Conservation (phyloP, 2,797 vertebrate species). For the Phyllotis vaccarum region DNA sequence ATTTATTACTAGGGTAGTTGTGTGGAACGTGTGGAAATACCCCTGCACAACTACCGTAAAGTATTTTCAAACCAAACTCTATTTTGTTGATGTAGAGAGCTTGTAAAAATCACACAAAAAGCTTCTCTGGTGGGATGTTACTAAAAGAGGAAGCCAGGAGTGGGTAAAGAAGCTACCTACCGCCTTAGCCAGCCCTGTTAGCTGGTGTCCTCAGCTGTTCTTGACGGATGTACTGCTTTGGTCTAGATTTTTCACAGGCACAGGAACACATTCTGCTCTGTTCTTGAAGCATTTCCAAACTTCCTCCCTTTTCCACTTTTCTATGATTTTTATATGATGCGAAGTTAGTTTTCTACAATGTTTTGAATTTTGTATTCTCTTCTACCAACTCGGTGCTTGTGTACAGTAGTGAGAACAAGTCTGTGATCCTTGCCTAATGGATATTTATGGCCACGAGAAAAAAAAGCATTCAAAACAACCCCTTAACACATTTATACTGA, state of each 20-base stretch:
- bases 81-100: neutral
- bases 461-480: neutral
- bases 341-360: neutral
- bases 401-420: neutral
- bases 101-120: neutral
- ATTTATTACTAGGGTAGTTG: neutral
- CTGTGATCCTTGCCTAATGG: neutral
- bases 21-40: neutral
- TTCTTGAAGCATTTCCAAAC: neutral
- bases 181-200: too few species aligned
- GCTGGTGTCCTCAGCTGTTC: fast-evolving
- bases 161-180: too few species aligned
- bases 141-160: neutral
- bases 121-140: neutral
- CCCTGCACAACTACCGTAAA: too few species aligned
- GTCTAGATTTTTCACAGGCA: neutral
- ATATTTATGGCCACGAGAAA: neutral
- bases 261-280: neutral
- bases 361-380: neutral
- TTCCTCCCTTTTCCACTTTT: neutral
- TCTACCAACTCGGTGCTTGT: neutral
- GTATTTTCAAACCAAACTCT: neutral
- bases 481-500: neutral
- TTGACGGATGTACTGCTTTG: fast-evolving
- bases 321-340: neutral